Percentiles rank a stretch among this genome's conserved stretches.
These are phyloP conservation scores for Trachelus iudaicus DNA, from an alignment of 2,888 invertebrate genomes.

Conservation along the genomic window DNA sequence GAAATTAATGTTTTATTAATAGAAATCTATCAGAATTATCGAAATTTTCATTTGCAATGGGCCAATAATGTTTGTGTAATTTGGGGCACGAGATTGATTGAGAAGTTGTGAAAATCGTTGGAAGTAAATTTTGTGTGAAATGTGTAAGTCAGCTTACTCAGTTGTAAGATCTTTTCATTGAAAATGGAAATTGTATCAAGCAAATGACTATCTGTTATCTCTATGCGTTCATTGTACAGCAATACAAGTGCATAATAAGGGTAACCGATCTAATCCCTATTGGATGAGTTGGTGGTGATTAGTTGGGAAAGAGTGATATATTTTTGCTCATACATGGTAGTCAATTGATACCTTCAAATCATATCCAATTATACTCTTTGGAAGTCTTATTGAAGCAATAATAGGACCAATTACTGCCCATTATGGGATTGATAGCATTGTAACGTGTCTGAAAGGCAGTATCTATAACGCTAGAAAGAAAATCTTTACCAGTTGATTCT, in stretches of 20 bases:
- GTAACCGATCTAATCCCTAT: too few relatives aligned
- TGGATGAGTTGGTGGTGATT: too few relatives aligned
- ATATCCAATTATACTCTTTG: constrained; percentile 2
- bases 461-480: neutral
- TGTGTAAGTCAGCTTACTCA: too few relatives aligned
- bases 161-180: too few relatives aligned
- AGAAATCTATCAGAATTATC: neutral
- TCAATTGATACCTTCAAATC: neutral
- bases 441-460: neutral
- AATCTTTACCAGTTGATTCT: neutral
- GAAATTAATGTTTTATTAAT: neutral
- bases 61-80: too few relatives aligned
- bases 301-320: neutral
- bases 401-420: constrained; percentile 10
- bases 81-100: too few relatives aligned
- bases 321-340: neutral
- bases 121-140: too few relatives aligned
- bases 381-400: neutral
- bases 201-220: too few relatives aligned
- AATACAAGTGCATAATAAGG: too few relatives aligned
- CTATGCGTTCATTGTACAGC: too few relatives aligned
- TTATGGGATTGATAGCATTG: constrained; percentile 3
- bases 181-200: too few relatives aligned
- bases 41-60: neutral
- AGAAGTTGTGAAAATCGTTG: too few relatives aligned